Evolutionary conservation across 2,888 invertebrate genomes (phyloP).

Genomic region (Dichetophora obliterata): DNA sequence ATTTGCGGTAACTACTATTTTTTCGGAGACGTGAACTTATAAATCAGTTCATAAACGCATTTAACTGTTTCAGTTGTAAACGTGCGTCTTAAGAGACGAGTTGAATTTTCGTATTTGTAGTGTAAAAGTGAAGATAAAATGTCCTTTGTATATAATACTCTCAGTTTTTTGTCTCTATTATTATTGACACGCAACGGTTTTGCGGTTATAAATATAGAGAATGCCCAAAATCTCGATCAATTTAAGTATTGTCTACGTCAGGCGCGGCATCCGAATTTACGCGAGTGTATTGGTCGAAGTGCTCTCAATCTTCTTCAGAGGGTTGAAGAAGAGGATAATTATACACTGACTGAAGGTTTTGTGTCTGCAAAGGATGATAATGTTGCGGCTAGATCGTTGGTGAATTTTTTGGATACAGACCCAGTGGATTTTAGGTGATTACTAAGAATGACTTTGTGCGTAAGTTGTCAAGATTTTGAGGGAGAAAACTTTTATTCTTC

Average conservation of each 20-base stretch:
- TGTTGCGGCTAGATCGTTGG: slow-evolving; percentile 76
- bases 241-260: slow-evolving; percentile 71
- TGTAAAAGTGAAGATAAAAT: neutral
- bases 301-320: slow-evolving; percentile 76
- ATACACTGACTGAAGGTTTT: slow-evolving; percentile 77
- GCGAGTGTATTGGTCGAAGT: slow-evolving; percentile 80
- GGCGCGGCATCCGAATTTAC: slow-evolving; percentile 70
- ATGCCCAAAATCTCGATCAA: slow-evolving; percentile 52
- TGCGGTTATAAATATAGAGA: slow-evolving; percentile 45
- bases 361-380: slow-evolving; percentile 75
- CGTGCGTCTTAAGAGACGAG: neutral
- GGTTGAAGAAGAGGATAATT: slow-evolving; percentile 77
- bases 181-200: neutral
- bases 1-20: neutral
- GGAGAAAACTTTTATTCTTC: too few relatives aligned
- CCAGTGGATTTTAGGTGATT: slow-evolving; percentile 79
- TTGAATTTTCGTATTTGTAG: neutral
- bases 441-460: too few relatives aligned
- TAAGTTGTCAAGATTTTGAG: too few relatives aligned
- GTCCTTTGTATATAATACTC: neutral
- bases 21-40: neutral
- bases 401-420: slow-evolving; percentile 79
- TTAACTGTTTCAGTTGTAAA: slow-evolving; percentile 21
- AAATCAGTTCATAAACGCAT: neutral
- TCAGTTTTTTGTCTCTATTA: slow-evolving; percentile 3